phyloP scores from a whole-genome alignment of 2,113 vertebrate genomes.

The Leptobrachium ailaonicum region DNA sequence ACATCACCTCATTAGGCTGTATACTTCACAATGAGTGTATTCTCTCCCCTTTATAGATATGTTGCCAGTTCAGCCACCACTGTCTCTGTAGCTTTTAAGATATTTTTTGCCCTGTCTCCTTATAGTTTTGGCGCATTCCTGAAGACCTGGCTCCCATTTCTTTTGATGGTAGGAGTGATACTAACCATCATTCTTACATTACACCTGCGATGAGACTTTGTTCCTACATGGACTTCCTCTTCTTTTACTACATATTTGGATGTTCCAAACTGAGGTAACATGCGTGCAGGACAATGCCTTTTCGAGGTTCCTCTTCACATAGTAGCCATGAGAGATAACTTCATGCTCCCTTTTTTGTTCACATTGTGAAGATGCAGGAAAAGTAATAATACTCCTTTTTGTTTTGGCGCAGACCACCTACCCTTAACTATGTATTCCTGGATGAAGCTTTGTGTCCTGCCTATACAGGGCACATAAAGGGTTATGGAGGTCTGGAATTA shows the following conservation, averaged over 20 bases:
- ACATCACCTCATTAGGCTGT: no score
- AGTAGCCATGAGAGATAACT: slow-evolving; percentile 14
- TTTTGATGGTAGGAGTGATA: slow-evolving; percentile 82
- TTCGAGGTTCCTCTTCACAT: slow-evolving; percentile 37
- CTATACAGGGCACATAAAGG: background rate
- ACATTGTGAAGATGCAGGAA: slow-evolving; percentile 9
- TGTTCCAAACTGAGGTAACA: slow-evolving; percentile 17
- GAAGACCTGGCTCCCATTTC: slow-evolving; percentile 95
- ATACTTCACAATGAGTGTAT: no score
- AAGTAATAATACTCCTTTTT: background rate
- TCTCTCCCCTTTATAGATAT: no score
- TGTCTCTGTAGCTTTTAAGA: no score
- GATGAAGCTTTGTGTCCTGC: background rate
- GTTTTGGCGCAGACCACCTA: background rate
- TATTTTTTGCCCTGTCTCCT: background rate
- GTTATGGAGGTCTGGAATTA: background rate
- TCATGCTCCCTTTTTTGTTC: background rate
- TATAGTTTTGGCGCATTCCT: slow-evolving; percentile 84
- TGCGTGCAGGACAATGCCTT: slow-evolving; percentile 40
- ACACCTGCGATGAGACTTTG: slow-evolving; percentile 70
- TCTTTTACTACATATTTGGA: background rate
- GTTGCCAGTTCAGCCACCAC: no score
- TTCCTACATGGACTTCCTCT: background rate
- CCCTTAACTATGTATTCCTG: background rate
- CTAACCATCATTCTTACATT: slow-evolving; percentile 79